Percentiles rank a stretch among this genome's conserved stretches.
Conservation (phyloP, 2,888 invertebrate species). For the Macrophya alboannulata region DNA sequence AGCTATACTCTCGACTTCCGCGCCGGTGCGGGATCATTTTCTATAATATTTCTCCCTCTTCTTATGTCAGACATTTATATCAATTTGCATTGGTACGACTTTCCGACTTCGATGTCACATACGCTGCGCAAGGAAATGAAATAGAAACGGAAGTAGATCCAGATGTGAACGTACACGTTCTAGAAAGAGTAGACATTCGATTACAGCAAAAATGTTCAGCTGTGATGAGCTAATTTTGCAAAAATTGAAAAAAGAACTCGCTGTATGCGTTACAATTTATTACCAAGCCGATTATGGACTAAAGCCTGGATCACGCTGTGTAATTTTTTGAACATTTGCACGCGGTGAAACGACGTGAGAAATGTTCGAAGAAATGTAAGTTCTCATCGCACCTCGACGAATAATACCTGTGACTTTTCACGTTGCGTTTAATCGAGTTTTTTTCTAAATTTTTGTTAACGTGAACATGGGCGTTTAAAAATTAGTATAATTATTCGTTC, state of each 20-base stretch:
- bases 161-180: not conserved
- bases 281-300: not conserved
- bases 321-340: not conserved
- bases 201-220: too few relatives aligned
- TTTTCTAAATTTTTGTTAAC: not conserved
- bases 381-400: not conserved
- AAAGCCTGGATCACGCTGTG: not conserved
- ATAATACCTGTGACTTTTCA: too few relatives aligned
- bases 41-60: not conserved
- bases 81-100: constrained; percentile 1
- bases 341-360: not conserved
- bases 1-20: not conserved
- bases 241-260: not conserved
- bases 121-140: not conserved
- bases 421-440: not conserved
- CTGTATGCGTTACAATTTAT: not conserved
- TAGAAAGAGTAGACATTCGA: not conserved
- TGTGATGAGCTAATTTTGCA: too few relatives aligned
- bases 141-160: not conserved
- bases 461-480: not conserved
- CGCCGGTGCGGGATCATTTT: not conserved
- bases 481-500: not conserved
- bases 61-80: not conserved
- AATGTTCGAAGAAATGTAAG: not conserved
- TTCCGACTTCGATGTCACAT: not conserved